Evolutionary conservation across 2,888 invertebrate species (phyloP).

Genomic region (Scrobipalpa costella): DNA sequence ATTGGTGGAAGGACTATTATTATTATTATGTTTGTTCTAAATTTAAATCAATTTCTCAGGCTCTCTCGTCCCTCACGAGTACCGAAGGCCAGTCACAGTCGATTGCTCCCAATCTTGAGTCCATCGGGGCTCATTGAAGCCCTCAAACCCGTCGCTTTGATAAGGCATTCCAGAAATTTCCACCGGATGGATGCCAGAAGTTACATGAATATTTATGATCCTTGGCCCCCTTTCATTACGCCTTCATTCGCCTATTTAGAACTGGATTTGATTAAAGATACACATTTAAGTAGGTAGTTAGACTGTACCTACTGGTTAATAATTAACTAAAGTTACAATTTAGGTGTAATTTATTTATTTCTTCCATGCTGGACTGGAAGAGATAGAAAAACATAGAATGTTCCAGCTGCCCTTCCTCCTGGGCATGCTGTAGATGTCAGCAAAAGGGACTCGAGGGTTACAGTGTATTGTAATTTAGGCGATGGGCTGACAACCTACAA

Average conservation of each 20-base stretch:
- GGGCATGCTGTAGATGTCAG: too few relatives aligned
- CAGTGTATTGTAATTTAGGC: too few relatives aligned
- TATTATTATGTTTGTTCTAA: background rate
- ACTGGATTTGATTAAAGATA: constrained; percentile 19
- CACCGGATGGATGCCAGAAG: constrained; percentile 9
- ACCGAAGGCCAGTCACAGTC: constrained; percentile 11
- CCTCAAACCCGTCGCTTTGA: constrained; percentile 26
- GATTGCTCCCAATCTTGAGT: constrained; percentile 17
- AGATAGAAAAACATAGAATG: too few relatives aligned
- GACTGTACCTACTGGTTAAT: background rate
- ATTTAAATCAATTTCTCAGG: background rate
- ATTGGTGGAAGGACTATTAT: too few relatives aligned
- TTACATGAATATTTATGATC: constrained; percentile 20
- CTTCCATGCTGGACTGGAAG: too few relatives aligned
- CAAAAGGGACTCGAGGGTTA: too few relatives aligned
- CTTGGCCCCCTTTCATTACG: constrained; percentile 9
- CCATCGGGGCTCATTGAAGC: constrained; percentile 13
- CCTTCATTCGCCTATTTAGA: constrained; percentile 16
- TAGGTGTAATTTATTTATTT: too few relatives aligned
- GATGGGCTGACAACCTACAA: too few relatives aligned
- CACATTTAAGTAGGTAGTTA: background rate
- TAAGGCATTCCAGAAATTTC: constrained; percentile 24
- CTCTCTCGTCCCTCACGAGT: background rate
- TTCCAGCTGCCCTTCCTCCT: too few relatives aligned
- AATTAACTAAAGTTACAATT: background rate